phyloP scores from a whole-genome alignment of 2,113 vertebrate genomes.

The Xenus cinereus region DNA sequence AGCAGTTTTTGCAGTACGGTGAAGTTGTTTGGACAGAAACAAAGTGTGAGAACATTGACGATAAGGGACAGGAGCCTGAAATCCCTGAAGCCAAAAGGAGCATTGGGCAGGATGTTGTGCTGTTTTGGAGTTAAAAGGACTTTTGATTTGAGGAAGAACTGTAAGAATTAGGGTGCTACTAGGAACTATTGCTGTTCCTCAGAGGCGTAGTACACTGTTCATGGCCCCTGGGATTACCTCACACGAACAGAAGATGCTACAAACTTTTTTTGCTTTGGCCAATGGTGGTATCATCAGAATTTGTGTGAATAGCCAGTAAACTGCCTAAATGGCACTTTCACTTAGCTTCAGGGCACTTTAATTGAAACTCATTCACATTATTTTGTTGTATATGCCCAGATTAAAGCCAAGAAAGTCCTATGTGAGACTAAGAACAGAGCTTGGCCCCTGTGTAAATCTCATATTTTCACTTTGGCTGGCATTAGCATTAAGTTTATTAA shows the following conservation, averaged over 20 bases:
- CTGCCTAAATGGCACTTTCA: not conserved
- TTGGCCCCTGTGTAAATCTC: not conserved
- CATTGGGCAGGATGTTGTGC: not conserved
- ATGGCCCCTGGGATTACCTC: not conserved
- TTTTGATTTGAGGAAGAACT: not conserved
- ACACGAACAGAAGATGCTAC: not conserved
- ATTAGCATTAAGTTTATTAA: not conserved
- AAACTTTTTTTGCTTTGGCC: not conserved
- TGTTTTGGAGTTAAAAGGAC: not conserved
- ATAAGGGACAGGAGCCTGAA: not conserved
- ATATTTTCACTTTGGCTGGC: not conserved
- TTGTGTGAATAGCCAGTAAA: not conserved
- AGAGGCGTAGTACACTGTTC: not conserved
- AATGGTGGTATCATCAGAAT: not conserved
- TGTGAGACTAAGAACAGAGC: not conserved
- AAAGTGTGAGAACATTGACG: not conserved
- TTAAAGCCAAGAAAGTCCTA: not conserved
- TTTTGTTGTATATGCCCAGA: not conserved
- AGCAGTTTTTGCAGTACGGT: not conserved
- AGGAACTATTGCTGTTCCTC: not conserved
- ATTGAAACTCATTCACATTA: not conserved
- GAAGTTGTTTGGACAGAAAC: not conserved
- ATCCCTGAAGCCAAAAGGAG: not conserved
- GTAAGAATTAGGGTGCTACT: not conserved
- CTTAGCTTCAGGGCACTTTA: not conserved